Conservation (phyloP, 2,888 invertebrate species). For the Neocrepidodera transversa region DNA sequence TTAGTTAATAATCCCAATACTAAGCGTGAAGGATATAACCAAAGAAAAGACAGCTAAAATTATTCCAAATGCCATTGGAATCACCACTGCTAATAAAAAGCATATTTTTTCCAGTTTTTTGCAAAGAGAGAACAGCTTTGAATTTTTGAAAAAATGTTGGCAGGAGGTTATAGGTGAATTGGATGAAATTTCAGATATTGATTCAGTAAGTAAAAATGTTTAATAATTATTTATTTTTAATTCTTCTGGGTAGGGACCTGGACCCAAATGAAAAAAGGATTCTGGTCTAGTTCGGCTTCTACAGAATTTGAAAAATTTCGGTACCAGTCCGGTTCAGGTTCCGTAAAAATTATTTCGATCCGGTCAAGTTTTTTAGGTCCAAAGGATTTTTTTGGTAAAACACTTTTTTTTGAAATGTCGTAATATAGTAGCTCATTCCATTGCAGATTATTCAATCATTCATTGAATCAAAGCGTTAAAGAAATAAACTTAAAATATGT, state of each 20-base stretch:
- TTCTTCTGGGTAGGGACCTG: not conserved
- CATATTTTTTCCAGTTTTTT: slow-evolving; percentile 90
- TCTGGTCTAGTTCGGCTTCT: too few species aligned
- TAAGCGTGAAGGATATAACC: slow-evolving; percentile 82
- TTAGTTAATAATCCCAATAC: slow-evolving; percentile 85
- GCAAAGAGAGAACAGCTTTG: slow-evolving; percentile 85
- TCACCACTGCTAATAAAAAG: slow-evolving; percentile 79
- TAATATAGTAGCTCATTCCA: too few species aligned
- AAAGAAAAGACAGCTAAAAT: slow-evolving; percentile 92
- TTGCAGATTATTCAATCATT: too few species aligned
- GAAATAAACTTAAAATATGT: too few species aligned
- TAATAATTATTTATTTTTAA: not conserved
- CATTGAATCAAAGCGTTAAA: too few species aligned
- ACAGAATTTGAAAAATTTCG: too few species aligned
- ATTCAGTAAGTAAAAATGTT: not conserved
- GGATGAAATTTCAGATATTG: not conserved
- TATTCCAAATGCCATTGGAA: slow-evolving; percentile 93
- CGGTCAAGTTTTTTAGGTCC: too few species aligned
- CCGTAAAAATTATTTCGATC: too few species aligned
- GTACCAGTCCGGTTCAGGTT: too few species aligned
- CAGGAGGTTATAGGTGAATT: slow-evolving; percentile 64
- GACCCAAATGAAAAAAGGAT: too few species aligned
- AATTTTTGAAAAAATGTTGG: slow-evolving; percentile 86
- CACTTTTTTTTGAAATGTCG: too few species aligned
- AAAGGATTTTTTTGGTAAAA: too few species aligned